Conservation (phyloP, 1,140 invertebrate genomes). For the Eciton burchellii region DNA sequence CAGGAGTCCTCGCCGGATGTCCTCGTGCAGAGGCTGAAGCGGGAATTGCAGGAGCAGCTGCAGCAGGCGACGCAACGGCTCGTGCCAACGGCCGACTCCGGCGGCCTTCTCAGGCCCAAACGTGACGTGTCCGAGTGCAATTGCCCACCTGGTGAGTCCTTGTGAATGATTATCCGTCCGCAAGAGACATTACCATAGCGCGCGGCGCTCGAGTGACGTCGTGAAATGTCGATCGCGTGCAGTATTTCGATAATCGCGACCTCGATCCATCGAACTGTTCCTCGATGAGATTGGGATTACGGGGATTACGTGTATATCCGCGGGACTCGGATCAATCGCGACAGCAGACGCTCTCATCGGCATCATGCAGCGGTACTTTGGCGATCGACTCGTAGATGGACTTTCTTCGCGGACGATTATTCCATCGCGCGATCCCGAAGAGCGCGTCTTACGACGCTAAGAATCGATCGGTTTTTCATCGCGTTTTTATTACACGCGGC, state of each 20-base stretch:
- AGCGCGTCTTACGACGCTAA: no score
- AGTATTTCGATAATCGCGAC: no score
- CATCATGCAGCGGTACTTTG: no score
- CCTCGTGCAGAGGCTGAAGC: constrained; percentile 74
- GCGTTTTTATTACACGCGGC: no score
- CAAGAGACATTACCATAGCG: no score
- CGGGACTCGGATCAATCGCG: no score
- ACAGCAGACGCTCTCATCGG: no score
- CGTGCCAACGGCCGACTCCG: constrained; percentile 21
- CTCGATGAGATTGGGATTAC: neutral
- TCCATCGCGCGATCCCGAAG: no score
- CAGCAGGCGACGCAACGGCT: constrained; percentile 31
- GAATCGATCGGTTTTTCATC: no score
- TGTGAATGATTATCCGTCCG: neutral
- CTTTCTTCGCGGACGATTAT: no score
- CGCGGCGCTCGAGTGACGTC: no score
- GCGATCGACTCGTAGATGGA: no score
- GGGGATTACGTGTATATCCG: neutral
- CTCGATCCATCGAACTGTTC: neutral
- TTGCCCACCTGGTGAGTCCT: constrained; percentile 78
- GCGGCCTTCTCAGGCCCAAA: constrained; percentile 75
- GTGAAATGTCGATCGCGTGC: neutral
- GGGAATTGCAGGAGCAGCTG: constrained; percentile 74
- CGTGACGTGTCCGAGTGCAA: constrained; percentile 79
- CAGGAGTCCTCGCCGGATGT: constrained; percentile 60